A percentile compares a stretch with the other conserved stretches of the same genome.
Conservation (phyloP, 2,888 invertebrate genomes). For the Buathra laborator region DNA sequence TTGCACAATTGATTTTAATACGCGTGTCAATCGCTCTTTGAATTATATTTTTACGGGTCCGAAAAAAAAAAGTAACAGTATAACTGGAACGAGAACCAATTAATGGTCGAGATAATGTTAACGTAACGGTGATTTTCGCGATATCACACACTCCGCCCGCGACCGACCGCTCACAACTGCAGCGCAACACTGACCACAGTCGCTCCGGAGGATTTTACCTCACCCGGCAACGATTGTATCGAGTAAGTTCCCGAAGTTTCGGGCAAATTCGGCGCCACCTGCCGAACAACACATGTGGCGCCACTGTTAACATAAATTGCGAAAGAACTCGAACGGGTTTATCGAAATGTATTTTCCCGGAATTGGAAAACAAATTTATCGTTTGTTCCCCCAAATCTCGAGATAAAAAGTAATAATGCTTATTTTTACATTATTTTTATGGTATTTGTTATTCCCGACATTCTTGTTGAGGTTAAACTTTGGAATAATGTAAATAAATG, state of each 20-base stretch:
- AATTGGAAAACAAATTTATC: no score
- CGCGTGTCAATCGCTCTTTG: background rate
- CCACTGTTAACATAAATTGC: background rate
- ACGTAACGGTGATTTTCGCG: slow-evolving; percentile 6
- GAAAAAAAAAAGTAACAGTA: background rate
- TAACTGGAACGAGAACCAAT: background rate
- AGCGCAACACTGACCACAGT: slow-evolving; percentile 11
- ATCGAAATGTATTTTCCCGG: background rate
- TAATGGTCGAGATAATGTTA: background rate
- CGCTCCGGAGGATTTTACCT: background rate
- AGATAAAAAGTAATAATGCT: no score
- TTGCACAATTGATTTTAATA: background rate
- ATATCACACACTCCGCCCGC: background rate
- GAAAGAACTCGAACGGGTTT: slow-evolving; percentile 4
- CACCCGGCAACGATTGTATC: slow-evolving; percentile 3
- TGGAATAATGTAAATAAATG: no score
- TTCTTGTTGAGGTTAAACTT: no score
- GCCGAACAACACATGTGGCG: background rate
- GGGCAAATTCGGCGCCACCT: slow-evolving; percentile 40
- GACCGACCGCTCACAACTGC: slow-evolving; percentile 19
- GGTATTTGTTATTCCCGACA: no score
- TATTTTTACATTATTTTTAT: no score
- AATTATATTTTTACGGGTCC: background rate
- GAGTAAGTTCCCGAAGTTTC: slow-evolving; percentile 54
- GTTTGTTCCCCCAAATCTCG: no score